These are phyloP conservation scores for Craterocephalus amniculus DNA, from an alignment of 2,797 vertebrate genomes.

Conservation along the genomic window DNA sequence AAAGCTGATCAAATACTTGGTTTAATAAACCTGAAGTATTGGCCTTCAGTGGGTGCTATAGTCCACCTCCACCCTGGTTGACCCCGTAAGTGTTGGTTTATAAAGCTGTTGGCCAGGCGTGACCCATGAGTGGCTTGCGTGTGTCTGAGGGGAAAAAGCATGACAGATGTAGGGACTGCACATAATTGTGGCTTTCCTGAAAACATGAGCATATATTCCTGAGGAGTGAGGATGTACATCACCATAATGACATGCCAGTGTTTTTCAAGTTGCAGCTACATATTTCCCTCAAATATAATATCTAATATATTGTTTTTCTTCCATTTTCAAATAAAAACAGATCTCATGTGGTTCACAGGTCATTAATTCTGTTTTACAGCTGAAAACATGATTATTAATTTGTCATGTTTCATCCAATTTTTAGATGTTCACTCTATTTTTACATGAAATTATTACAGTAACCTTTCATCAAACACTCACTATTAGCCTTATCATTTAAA, in stretches of 20 bases:
- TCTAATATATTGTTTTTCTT: background rate
- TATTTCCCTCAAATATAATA: too few species aligned
- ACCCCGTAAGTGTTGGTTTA: background rate
- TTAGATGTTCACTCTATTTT: background rate
- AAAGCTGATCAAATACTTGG: background rate
- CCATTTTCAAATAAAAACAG: background rate
- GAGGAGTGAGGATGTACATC: background rate
- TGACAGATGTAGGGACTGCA: background rate
- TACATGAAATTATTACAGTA: background rate
- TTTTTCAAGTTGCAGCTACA: background rate
- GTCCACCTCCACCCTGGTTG: background rate
- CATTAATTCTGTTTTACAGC: background rate
- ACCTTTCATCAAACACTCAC: background rate
- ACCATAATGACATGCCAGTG: background rate
- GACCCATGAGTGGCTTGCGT: background rate
- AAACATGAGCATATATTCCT: background rate
- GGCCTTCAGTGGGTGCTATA: background rate
- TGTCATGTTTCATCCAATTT: background rate
- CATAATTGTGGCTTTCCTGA: background rate
- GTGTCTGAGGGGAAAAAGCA: background rate
- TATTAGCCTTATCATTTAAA: conserved; percentile 1
- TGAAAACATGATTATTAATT: background rate
- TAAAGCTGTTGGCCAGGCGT: background rate
- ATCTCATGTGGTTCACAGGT: background rate
- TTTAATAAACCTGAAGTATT: background rate